phyloP scores from a whole-genome alignment of 2,797 vertebrate genomes.

The Anabacerthia variegaticeps region DNA sequence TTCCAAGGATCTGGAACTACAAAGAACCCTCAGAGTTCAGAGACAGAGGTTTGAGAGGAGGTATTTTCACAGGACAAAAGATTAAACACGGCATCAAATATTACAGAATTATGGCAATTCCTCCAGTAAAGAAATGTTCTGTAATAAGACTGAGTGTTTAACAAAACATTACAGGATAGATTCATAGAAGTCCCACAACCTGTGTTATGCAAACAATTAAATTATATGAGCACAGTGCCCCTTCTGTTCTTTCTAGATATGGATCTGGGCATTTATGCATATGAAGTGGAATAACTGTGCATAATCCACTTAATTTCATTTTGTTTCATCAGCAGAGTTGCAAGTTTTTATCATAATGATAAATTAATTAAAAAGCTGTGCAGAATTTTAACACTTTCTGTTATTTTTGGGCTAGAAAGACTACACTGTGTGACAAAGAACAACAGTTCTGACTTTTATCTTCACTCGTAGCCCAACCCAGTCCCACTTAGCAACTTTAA shows the following conservation, averaged over 20 bases:
- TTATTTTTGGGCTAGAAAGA: neutral
- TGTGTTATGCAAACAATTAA: neutral
- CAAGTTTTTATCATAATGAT: neutral
- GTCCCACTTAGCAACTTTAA: neutral
- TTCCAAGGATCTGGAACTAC: neutral
- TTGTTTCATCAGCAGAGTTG: neutral
- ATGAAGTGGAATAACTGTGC: neutral
- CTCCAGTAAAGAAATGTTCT: neutral
- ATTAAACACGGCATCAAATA: neutral
- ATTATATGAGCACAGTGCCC: neutral
- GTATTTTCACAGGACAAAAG: neutral
- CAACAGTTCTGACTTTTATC: neutral
- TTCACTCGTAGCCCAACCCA: neutral
- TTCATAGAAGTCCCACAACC: neutral
- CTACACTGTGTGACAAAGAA: neutral
- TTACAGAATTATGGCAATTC: neutral
- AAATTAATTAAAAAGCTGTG: neutral
- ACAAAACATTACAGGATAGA: neutral
- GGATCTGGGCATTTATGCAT: neutral
- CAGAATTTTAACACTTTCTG: neutral
- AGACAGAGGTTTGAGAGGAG: neutral
- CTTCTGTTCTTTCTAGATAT: neutral
- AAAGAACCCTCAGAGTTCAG: neutral
- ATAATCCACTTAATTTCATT: neutral
- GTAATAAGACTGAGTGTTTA: neutral